phyloP scores from a whole-genome alignment of 1,140 invertebrate species.

The Papilio helenus region DNA sequence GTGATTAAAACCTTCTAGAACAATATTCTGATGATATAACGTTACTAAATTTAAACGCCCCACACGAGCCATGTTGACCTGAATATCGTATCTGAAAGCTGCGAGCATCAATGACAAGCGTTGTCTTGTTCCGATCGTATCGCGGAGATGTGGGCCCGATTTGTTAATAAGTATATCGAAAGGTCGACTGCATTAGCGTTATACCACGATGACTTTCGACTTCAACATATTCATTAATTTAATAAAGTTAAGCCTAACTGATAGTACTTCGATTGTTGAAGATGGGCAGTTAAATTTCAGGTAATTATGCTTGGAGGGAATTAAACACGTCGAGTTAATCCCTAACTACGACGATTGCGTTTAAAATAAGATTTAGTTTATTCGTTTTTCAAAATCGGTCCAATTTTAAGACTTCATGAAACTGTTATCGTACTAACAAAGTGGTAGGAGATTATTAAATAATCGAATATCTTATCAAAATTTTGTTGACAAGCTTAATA shows the following conservation, averaged over 20 bases:
- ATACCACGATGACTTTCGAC: conserved; percentile 40
- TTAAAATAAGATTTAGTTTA: too few species aligned
- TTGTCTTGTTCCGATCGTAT: conserved; percentile 41
- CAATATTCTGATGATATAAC: conserved; percentile 7
- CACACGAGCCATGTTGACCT: conserved; percentile 31
- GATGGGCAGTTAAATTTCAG: too few species aligned
- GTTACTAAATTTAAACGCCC: conserved; percentile 22
- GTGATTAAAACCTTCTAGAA: too few species aligned
- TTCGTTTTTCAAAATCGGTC: too few species aligned
- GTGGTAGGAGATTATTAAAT: too few species aligned
- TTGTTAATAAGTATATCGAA: conserved; percentile 43
- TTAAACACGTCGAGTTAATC: too few species aligned
- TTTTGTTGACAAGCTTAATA: too few species aligned
- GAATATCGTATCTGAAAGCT: conserved; percentile 18
- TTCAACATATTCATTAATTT: conserved; percentile 3
- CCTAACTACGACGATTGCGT: too few species aligned
- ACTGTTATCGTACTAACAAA: too few species aligned
- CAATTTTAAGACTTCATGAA: too few species aligned
- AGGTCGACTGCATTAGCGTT: conserved; percentile 51
- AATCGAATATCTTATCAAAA: too few species aligned
- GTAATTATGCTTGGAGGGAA: too few species aligned
- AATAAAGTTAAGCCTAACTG: background rate
- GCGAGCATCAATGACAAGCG: conserved; percentile 34
- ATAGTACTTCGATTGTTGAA: background rate
- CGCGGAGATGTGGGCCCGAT: conserved; percentile 23